Evolutionary conservation across 92 coral and sea anemone genomes (phyloP), one percentile per base, ranked within the genome.

Genomic region (Anthopleura xanthogrammica): DNA sequence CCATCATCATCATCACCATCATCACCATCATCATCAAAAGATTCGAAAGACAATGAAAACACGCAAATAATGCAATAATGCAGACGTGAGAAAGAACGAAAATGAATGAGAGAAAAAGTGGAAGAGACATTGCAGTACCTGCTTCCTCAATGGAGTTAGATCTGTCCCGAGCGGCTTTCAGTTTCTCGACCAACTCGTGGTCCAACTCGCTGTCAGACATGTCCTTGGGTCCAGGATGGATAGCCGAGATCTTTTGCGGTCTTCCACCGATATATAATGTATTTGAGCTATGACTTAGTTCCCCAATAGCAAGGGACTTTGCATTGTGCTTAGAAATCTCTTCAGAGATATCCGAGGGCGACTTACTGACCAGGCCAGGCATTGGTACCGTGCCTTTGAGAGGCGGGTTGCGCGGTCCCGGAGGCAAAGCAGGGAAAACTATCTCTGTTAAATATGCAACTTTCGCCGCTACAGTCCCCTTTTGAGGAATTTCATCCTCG

Each of bases 311-410:
- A 11, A 96, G 80, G 6, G 99, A 92, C 85, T 92, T 90, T 52
- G 98, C 99, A 60, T 96, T 96, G 77, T 96, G 91, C 76, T 88
- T 93, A 12, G 99, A 90, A 41, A 96, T 96, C 86, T 95, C 95
- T 16, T 91, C 90, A 57, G 92, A 94, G 9, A 96, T 90, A 7
- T 94, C 99, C 1, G 92, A 79, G 2, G 98, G 91, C 12, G 95
- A 91, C 80, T 90, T 92, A 41, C 88, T 82, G 39, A 95, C 90
- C 6, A 96, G 86, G 46, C 99, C 99, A 2, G 98, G 98, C 96
- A 96, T 84, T 0, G 99, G 99, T 14, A 94, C 92, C 7, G 97
- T 95, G 46, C 95, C 94, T 85, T 88, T 94, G 12, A 82, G 81
- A 29, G 93, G 91, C 16, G 90, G 93, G n/a, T 86, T 89, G 62